These are phyloP conservation scores for Adelphocoris suturalis DNA, from an alignment of 2,888 invertebrate species.

Conservation along the genomic window DNA sequence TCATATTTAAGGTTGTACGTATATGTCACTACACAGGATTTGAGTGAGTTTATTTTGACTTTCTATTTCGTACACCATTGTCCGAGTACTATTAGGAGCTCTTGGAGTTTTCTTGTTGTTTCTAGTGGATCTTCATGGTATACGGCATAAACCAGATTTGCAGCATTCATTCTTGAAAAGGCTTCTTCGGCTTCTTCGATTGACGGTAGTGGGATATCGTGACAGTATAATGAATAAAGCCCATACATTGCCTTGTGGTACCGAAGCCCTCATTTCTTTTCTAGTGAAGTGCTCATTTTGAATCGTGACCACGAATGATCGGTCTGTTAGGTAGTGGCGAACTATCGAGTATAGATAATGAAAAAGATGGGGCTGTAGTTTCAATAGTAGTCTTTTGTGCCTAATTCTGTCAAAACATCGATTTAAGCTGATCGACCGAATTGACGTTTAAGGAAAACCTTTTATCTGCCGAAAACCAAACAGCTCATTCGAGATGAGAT, in stretches of 20 bases:
- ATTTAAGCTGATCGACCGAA: background rate
- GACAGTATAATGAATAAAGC: slow-evolving; percentile 34
- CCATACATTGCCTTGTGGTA: background rate
- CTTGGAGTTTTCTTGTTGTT: background rate
- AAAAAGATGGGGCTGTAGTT: no score
- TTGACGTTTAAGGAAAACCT: background rate
- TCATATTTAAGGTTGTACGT: slow-evolving; percentile 2
- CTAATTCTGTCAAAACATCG: background rate
- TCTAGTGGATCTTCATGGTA: background rate
- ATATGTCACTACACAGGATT: background rate
- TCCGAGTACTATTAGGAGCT: background rate
- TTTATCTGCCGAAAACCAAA: background rate
- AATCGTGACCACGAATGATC: background rate
- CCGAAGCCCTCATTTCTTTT: no score
- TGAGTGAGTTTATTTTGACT: background rate
- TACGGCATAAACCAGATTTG: background rate
- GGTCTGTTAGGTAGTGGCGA: no score
- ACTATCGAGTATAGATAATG: no score
- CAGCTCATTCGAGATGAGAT: background rate
- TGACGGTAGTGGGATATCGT: slow-evolving; percentile 8
- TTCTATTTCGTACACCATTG: slow-evolving; percentile 2
- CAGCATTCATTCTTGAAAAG: slow-evolving; percentile 1
- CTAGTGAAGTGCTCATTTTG: background rate
- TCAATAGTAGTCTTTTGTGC: no score
- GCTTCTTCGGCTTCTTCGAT: background rate